A percentile compares a stretch with the other conserved stretches of the same genome.
phyloP scores from a whole-genome alignment of 2,888 invertebrate species.

The Agriopis marginaria region DNA sequence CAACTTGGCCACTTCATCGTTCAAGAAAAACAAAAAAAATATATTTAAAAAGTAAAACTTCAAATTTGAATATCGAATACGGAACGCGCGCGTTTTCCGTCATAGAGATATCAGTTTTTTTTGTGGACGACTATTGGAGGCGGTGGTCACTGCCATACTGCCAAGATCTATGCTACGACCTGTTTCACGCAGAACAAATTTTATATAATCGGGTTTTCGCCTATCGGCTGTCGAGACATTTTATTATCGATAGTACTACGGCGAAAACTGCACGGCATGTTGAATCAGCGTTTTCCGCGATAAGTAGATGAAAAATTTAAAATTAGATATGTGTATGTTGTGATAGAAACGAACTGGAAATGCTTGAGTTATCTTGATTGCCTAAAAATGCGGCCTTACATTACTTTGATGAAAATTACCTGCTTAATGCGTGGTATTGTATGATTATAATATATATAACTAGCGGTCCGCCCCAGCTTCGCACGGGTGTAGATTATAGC shows the following conservation, averaged over 20 bases:
- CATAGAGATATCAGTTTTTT: slow-evolving; percentile 40
- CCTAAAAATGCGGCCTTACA: too few relatives aligned
- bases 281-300: slow-evolving; percentile 25
- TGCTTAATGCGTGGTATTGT: too few relatives aligned
- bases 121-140: slow-evolving; percentile 62
- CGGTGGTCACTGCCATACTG: slow-evolving; percentile 65
- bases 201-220: slow-evolving; percentile 64
- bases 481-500: too few relatives aligned
- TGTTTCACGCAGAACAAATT: slow-evolving; percentile 24
- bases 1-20: slow-evolving; percentile 49
- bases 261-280: slow-evolving; percentile 22
- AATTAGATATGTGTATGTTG: not conserved
- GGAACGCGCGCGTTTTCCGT: slow-evolving; percentile 50
- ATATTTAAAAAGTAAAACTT: slow-evolving; percentile 3
- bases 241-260: slow-evolving; percentile 10
- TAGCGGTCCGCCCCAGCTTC: too few relatives aligned
- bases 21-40: slow-evolving; percentile 32
- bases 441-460: too few relatives aligned
- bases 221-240: slow-evolving; percentile 44
- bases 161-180: slow-evolving; percentile 33
- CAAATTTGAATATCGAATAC: slow-evolving; percentile 48
- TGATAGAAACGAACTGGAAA: not conserved
- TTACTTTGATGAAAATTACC: too few relatives aligned
- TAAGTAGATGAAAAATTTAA: slow-evolving; percentile 1
- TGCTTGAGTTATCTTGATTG: too few relatives aligned